Evolutionary conservation across 2,797 vertebrate genomes (phyloP).

Genomic region (Bovichtus variegatus): DNA sequence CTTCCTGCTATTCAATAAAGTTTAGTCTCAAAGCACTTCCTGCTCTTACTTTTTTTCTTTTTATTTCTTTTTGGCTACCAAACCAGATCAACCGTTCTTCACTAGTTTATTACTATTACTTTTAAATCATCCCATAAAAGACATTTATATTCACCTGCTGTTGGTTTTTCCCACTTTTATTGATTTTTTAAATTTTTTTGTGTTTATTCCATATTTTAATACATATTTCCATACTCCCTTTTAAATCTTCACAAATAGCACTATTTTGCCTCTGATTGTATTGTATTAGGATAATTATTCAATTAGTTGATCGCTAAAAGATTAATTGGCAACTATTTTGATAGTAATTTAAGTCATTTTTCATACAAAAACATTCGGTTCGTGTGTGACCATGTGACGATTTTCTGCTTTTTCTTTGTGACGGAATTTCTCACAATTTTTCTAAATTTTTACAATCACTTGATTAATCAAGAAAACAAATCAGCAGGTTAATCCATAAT

Average conservation of each 20-base stretch:
- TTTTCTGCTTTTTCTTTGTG: not conserved
- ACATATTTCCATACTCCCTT: too few relatives aligned
- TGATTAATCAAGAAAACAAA: not conserved
- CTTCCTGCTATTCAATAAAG: slow-evolving; percentile 25
- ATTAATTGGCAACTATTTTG: too few relatives aligned
- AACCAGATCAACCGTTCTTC: not conserved
- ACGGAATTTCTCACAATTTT: not conserved
- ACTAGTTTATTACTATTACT: not conserved
- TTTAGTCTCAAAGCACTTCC: slow-evolving; percentile 29
- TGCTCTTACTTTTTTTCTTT: slow-evolving; percentile 27
- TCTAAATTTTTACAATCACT: not conserved
- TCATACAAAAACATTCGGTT: too few relatives aligned
- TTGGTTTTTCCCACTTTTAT: not conserved
- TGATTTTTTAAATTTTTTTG: not conserved
- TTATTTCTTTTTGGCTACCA: slow-evolving; percentile 25
- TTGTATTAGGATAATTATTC: too few relatives aligned
- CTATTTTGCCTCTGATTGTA: not conserved
- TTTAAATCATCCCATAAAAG: slow-evolving; percentile 15
- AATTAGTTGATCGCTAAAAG: too few relatives aligned
- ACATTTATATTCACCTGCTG: slow-evolving; percentile 11
- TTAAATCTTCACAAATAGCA: not conserved
- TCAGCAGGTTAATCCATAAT: not conserved
- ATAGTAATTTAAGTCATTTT: too few relatives aligned
- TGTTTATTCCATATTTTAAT: not conserved
- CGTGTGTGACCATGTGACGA: too few relatives aligned